Evolutionary conservation across 2,113 vertebrate genomes (phyloP).

Genomic region (Promerops cafer): DNA sequence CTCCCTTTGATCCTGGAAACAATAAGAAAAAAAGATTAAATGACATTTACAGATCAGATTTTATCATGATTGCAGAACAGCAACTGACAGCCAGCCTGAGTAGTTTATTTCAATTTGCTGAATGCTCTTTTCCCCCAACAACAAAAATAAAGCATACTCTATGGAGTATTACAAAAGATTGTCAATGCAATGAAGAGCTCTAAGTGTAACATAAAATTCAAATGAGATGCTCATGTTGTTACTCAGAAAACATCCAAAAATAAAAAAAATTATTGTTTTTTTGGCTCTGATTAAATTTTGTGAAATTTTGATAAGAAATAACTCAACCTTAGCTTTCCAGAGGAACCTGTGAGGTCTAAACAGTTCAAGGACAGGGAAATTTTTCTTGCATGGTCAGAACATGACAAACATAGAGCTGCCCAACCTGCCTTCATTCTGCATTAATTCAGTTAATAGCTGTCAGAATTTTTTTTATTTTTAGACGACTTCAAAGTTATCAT

Average conservation of each 20-base stretch:
- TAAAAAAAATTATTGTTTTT: conserved; percentile 32
- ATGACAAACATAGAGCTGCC: background rate
- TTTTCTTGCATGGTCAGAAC: background rate
- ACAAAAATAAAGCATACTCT: conserved; percentile 7
- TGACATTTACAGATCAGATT: conserved; percentile 47
- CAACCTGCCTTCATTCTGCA: background rate
- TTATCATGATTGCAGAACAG: conserved; percentile 30
- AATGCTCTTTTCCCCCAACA: background rate
- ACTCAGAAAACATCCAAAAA: conserved; percentile 37
- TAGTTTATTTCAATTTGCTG: conserved; percentile 55
- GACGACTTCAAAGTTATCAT: background rate
- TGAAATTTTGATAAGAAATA: conserved; percentile 1
- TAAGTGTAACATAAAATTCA: conserved; percentile 60
- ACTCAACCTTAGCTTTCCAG: background rate
- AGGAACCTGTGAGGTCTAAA: background rate
- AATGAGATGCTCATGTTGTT: conserved; percentile 32
- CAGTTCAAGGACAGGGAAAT: background rate
- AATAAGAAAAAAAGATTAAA: conserved; percentile 37
- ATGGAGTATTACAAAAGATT: conserved; percentile 20
- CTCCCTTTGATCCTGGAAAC: conserved; percentile 91
- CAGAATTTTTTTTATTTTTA: background rate
- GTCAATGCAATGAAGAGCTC: conserved; percentile 5
- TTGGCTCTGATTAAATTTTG: conserved; percentile 5
- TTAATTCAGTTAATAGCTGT: background rate
- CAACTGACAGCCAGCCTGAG: conserved; percentile 23